Base-by-base conservation (phyloP, 2,888 invertebrate genomes). In the Serripes groenlandicus region DNA sequence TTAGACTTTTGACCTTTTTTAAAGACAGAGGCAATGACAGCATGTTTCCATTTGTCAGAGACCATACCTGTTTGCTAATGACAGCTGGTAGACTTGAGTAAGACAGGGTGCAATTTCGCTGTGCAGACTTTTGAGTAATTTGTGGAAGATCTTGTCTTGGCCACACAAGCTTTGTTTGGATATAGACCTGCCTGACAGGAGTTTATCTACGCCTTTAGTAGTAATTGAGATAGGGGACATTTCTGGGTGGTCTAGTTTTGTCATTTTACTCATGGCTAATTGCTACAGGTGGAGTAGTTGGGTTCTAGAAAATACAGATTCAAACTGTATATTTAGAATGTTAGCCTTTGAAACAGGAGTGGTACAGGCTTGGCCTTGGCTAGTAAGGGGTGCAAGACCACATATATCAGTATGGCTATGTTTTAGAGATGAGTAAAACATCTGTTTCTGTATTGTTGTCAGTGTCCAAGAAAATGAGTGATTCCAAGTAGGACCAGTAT, bases 261-360 rank as follows among this genome's bases (percentile, higher is more conserved):
- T 18, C 23, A 60, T 23, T 3, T 3, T 60, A 3, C 7, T 4
- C 28, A 9, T 3, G 30, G 28, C 23, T 9, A 30, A 7, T 26
- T 60, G 60, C 5, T 30, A 28, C 32, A 64, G 32, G 34, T 35
- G 32, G 2, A 64, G n/a, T 32, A 35, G 64, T 30, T 64, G 32
- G 18, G 64, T 32, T 32, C 23, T 30, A 15, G 64, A 34, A 21
- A 64, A 64, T 5, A 64, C 64, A 2, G 64, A 64, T 34, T 64
- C 64, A 64, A 64, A 64, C 30, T 64, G 64, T 34, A 7, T 64
- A 23, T 64, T 64, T 32, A 64, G 34, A 28, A 60, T 60, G 30
- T 11, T 60, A 7, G 60, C 60, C 18, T 60, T 60, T 4, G 15
- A n/a, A 9, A 28, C 5, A 4, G 64, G 64, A 5, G 32, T 30